Evolutionary conservation across 2,888 invertebrate species (phyloP).

Genomic region (Spilosoma lubricipeda): DNA sequence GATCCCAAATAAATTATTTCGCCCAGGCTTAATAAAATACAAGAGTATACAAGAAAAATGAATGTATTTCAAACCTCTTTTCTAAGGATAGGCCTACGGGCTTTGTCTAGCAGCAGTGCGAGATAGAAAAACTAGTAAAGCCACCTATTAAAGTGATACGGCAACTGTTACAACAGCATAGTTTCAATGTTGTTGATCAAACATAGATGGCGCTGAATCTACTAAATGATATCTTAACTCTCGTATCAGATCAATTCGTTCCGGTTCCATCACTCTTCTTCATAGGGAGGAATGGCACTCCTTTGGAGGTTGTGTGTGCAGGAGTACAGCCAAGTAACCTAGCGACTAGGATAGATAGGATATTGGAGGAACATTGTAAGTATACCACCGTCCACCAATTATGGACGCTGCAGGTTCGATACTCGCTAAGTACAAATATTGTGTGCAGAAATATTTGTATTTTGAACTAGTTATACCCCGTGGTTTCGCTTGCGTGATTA

Average conservation of each 20-base stretch:
- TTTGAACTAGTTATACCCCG: no score
- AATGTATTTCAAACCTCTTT: no score
- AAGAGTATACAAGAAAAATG: no score
- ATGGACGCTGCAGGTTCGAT: no score
- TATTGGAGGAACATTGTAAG: slow-evolving; percentile 85
- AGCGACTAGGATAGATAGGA: slow-evolving; percentile 87
- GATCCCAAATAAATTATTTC: no score
- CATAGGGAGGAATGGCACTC: slow-evolving; percentile 93
- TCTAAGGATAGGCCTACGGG: no score
- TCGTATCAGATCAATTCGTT: slow-evolving; percentile 89
- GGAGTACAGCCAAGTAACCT: slow-evolving; percentile 87
- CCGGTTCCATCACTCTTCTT: slow-evolving; percentile 94
- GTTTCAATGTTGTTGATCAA: background rate
- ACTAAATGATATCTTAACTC: background rate
- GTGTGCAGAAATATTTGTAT: no score
- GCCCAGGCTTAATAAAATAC: no score
- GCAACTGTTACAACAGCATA: background rate
- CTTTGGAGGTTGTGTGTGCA: slow-evolving; percentile 90
- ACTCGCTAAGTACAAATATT: no score
- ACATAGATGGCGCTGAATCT: background rate
- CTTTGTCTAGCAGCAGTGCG: no score
- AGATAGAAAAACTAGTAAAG: background rate
- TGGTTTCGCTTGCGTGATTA: no score
- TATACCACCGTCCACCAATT: background rate
- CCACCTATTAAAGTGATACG: background rate